These are phyloP conservation scores for Junco hyemalis DNA, from an alignment of 2,113 vertebrate species.

Conservation along the genomic window DNA sequence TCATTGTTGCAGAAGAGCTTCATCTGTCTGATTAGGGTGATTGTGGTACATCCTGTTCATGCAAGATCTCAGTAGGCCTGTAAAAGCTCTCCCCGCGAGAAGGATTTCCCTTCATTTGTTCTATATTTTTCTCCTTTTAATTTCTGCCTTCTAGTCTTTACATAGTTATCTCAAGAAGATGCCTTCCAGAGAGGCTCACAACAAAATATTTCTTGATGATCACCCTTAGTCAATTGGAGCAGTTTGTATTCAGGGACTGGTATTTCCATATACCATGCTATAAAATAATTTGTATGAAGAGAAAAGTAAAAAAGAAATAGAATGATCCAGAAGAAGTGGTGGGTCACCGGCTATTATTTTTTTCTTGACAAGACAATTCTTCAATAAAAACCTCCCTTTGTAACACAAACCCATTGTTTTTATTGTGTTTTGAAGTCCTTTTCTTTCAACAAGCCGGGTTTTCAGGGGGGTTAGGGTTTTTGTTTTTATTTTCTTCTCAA, in stretches of 20 bases:
- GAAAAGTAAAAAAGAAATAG: background rate
- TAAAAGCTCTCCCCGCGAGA: background rate
- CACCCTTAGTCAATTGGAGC: background rate
- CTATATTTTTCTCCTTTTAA: background rate
- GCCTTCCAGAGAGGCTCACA: background rate
- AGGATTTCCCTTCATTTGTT: background rate
- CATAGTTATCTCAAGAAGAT: background rate
- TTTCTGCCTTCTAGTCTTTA: background rate
- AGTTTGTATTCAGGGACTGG: background rate
- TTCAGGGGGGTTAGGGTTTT: rapidly evolving
- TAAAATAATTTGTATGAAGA: background rate
- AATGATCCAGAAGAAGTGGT: background rate
- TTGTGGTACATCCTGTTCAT: background rate
- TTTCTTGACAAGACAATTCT: background rate
- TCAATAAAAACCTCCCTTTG: background rate
- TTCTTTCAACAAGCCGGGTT: background rate
- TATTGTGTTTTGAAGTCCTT: background rate
- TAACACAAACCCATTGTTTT: background rate
- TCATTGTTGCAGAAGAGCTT: background rate
- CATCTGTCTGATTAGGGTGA: background rate
- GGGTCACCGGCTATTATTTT: background rate
- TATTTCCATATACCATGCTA: background rate
- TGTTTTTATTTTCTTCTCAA: background rate
- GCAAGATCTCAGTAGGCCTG: background rate
- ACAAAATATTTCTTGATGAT: background rate